These are phyloP conservation scores for Harmothoe impar DNA, from an alignment of 2,888 invertebrate species.

Conservation along the genomic window DNA sequence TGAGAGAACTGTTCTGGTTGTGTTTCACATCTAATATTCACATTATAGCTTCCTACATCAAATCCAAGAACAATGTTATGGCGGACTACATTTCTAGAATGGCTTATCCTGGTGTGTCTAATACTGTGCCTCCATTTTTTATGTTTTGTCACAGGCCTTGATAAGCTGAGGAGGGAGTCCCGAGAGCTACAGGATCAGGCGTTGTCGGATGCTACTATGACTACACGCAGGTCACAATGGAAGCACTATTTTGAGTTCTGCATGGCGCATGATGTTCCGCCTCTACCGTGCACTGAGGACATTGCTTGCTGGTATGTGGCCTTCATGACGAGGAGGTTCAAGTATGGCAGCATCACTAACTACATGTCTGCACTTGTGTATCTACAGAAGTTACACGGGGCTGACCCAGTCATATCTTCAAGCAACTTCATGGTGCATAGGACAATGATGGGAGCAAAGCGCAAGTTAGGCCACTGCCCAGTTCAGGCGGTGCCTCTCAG, in stretches of 20 bases:
- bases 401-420: background rate
- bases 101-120: background rate
- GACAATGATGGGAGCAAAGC: background rate
- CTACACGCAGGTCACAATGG: background rate
- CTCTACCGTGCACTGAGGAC: background rate
- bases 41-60: background rate
- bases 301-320: background rate
- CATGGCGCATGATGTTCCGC: background rate
- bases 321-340: background rate
- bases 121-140: background rate
- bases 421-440: background rate
- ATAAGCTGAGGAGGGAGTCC: background rate
- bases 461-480: background rate
- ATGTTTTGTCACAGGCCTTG: background rate
- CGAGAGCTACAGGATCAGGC: background rate
- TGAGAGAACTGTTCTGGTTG: background rate
- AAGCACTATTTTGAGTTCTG: background rate
- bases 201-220: background rate
- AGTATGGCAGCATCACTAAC: background rate
- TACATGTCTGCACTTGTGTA: background rate
- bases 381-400: background rate
- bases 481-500: background rate
- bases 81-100: background rate
- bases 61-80: background rate
- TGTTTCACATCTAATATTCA: background rate